Base-by-base conservation (phyloP, 2,113 vertebrate genomes). In the Rhabdornis inornatus region DNA sequence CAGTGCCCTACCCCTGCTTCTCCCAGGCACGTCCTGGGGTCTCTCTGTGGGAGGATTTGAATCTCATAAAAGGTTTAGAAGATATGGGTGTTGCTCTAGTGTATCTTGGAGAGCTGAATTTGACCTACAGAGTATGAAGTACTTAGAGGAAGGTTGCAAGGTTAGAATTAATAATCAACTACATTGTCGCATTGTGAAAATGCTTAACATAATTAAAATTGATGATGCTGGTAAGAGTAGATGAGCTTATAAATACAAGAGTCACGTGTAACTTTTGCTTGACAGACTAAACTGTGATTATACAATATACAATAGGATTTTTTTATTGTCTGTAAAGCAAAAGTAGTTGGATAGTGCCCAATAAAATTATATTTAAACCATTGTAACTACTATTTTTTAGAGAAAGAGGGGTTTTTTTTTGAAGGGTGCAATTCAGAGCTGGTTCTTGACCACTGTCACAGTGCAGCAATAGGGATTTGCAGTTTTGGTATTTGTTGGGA, bases 191-290 rank as follows among this genome's bases (percentile, higher is more conserved):
- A 39, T 37, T 42, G 13, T 55, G 30, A 69, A 83, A 83, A 77
- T 28, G 17, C 45, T 63, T 49, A 79, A 33, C 2, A 0, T 75
- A 79, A 68, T 81, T 70, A 9, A 13, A 75, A 69, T 21, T 42
- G 31, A 40, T 68, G 53, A 28, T 60, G n/a, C 33, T 68, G 23
- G 37, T 89, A 70, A 47, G 21, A 61, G 60, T 23, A 77, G 37
- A 19, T 35, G 42, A 78, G 53, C 20, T 65, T 70, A 49, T 1
- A 69, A 66, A 55, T 63, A n/a, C 19, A 57, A 18, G 50, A 69
- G 28, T 55, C 9, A 63, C 0, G 0, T 22, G 27, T 37, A 64
- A 55, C 37, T 52, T 87, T 39, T 60, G 16, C 35, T n/a, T 56
- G n/a, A 53, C 37, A 72, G 44, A 37, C 28, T 53, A 19, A 80